Evolutionary conservation across 2,797 vertebrate genomes (phyloP).

Genomic region (Nasua narica): DNA sequence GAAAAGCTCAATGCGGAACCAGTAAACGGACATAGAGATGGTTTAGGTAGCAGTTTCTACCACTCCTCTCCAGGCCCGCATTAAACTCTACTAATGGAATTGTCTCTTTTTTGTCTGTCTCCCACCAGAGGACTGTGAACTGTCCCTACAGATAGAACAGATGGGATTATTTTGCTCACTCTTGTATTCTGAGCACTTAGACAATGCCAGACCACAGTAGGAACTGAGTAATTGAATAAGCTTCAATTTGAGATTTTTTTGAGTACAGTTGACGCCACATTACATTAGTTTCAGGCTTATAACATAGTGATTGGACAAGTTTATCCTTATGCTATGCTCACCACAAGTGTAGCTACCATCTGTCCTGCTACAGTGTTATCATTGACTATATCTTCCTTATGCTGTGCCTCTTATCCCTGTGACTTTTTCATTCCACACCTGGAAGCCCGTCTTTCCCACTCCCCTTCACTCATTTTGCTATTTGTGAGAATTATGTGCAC

Average conservation of each 20-base stretch:
- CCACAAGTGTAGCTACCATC: not conserved
- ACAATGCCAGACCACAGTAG: not conserved
- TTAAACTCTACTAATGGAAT: not conserved
- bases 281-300: not conserved
- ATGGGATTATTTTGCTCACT: not conserved
- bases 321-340: not conserved
- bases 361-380: not conserved
- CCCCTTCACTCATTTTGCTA: not conserved
- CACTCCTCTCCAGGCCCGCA: not conserved
- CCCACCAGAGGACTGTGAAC: not conserved
- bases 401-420: not conserved
- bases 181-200: not conserved
- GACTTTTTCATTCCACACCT: not conserved
- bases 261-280: not conserved
- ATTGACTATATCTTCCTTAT: not conserved
- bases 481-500: not conserved
- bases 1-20: not conserved
- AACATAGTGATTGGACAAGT: not conserved
- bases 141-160: not conserved
- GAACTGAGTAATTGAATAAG: not conserved
- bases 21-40: not conserved
- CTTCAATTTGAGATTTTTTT: not conserved
- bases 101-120: not conserved
- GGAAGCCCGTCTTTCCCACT: not conserved
- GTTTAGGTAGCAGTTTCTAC: not conserved